Evolutionary conservation across 2,113 vertebrate genomes (phyloP).

Genomic region (Dasypus novemcinctus): DNA sequence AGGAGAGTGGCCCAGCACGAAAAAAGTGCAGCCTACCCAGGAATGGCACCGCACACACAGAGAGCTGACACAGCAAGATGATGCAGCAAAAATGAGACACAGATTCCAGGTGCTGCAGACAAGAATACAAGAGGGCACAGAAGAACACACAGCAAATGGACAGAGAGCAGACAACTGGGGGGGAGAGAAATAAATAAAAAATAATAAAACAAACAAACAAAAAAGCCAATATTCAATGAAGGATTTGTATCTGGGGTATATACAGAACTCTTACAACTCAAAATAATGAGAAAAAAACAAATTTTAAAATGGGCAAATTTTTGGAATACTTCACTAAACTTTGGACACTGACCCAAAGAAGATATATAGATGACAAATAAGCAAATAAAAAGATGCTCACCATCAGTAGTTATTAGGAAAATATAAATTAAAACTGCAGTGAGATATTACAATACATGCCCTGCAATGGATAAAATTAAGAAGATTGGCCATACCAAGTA

Average conservation of each 20-base stretch:
- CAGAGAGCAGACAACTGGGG: too few species aligned
- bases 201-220: too few species aligned
- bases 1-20: too few species aligned
- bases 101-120: too few species aligned
- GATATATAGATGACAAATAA: neutral
- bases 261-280: neutral
- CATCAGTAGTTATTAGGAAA: neutral
- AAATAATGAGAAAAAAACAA: neutral
- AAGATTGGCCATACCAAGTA: neutral
- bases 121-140: too few species aligned
- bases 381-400: neutral
- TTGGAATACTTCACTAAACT: neutral
- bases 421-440: neutral
- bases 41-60: too few species aligned
- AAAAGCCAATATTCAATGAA: neutral
- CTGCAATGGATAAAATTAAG: neutral
- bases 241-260: neutral
- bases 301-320: neutral
- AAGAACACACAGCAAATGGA: too few species aligned
- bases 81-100: too few species aligned
- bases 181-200: too few species aligned
- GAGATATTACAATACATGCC: neutral
- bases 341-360: neutral
- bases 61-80: too few species aligned
- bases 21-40: too few species aligned